A percentile compares a stretch with the other conserved stretches of the same genome.
Conservation (phyloP, 2,113 vertebrate species). For the Corythornis madagascariensis region DNA sequence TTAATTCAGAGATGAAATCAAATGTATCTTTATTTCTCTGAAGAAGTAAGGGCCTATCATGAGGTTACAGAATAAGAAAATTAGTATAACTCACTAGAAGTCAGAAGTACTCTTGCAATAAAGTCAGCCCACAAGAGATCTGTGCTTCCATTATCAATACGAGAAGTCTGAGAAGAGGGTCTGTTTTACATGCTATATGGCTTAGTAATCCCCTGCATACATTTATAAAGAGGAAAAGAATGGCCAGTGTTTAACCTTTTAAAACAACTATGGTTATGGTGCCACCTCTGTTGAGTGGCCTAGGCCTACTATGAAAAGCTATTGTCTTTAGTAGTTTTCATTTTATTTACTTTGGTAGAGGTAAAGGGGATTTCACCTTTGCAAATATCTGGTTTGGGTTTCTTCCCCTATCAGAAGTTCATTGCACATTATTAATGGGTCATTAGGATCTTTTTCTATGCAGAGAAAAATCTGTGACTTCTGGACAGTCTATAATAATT, state of each 20-base stretch:
- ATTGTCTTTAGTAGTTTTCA: neutral
- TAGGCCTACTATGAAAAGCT: accelerated
- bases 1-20: neutral
- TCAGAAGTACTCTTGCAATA: neutral
- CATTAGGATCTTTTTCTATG: neutral
- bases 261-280: neutral
- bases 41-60: neutral
- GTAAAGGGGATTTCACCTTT: neutral
- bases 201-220: neutral
- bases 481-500: neutral
- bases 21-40: neutral
- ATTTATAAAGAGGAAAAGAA: neutral
- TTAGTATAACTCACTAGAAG: neutral
- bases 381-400: neutral
- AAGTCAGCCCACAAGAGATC: neutral
- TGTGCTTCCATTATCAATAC: neutral
- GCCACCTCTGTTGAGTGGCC: neutral
- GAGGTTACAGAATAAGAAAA: neutral
- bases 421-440: neutral
- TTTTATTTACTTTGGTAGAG: neutral
- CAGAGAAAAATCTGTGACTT: neutral
- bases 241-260: neutral
- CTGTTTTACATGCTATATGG: neutral
- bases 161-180: neutral
- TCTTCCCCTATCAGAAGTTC: neutral